Evolutionary conservation across 2,113 vertebrate genomes (phyloP), one percentile per base, ranked within the genome.

Genomic region (Nerophis ophidion): DNA sequence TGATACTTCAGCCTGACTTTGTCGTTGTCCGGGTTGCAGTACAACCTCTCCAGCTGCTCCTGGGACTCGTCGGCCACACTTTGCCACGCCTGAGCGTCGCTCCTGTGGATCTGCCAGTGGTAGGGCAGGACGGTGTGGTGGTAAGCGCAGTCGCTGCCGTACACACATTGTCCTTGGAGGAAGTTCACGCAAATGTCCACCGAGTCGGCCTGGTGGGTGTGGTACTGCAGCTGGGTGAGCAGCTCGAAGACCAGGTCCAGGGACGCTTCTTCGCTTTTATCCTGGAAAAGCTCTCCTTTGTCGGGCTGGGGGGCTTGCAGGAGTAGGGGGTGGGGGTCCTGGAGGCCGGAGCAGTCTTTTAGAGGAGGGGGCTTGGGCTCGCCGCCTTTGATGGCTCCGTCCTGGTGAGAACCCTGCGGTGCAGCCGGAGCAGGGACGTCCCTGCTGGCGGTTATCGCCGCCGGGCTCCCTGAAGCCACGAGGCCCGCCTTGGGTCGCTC

Each of bases 1-100:
- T 94, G 84, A 72, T 93, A 94, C 61, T 93, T 95, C 77, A 97
- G 90, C 84, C 92, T 91, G 89, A 96, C 91, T 76, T 93, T 92
- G 48, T 98, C 95, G 35, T 96, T 96, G 88, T 99, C 97, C 15
- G 96, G 97, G 84, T 97, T 98, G 91, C 97, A 99, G 85, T 96
- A 99, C 56, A 99, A 94, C 81, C 96, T 92, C 82, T 99, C 97
- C 92, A 99, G 89, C 79, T 98, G 97, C 79, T 99, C 97, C 88
- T 99, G 97, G 57, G 96, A 92, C 68, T 99, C 96, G 52, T 95
- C 96, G 48, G 91, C 91, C 65, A 99, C 86, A 65, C 95, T 98
- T 71, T 98, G 95, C 97, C 97, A 99, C 2, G 81, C 84, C 54
- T 93, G 92, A 17, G 84, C 91, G 34, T 89, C 82, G 72, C 88